Evolutionary conservation across 2,888 invertebrate genomes (phyloP), one percentile per base, ranked within the genome.

Genomic region (Antheraea assamensis): DNA sequence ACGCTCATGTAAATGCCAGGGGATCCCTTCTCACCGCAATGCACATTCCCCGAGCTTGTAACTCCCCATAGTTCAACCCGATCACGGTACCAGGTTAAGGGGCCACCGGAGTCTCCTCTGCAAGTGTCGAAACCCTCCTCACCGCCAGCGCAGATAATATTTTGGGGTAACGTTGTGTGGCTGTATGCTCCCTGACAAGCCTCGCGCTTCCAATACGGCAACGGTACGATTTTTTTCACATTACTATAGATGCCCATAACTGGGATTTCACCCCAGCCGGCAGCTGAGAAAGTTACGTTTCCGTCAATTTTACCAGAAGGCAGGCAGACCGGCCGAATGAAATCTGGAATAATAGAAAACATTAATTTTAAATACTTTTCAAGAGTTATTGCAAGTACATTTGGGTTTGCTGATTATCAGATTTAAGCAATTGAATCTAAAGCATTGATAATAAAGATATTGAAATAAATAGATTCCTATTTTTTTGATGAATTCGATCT

Each of bases 51-150:
- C 0, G 80, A 79, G 27, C 87, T 87, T 0, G 84, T 86, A 0
- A 89, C 81, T 0, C 89, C 89, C 75, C 81, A 80, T 0, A 90
- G 52, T 66, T 87, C 85, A 15, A 79, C 79, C 7, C 66, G 76
- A 2, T 79, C 78, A n/a, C 74, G 77, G 4, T 78, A 75, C 13
- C 82, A 77, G 30, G 82, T 82, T 1, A 90, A 75, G 8, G 89
- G 89, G 0, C 89, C 88, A 0, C 89, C 89, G 0, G 89, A 88
- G 73, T 89, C 90, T 0, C 89, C 89, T 4, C 83, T 78, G 75
- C 89, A 89, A 0, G 87, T 86, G 49, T 89, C 89, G 0, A 85
- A 74, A 0, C 81, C 83, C 21, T 79, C 77, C 71, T 83, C 78
- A 0, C 89, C 89, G 0, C 89, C 89, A 4, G 90, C 90, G 31